phyloP scores from a whole-genome alignment of 2,888 invertebrate species.

The Drosophila pegasa region DNA sequence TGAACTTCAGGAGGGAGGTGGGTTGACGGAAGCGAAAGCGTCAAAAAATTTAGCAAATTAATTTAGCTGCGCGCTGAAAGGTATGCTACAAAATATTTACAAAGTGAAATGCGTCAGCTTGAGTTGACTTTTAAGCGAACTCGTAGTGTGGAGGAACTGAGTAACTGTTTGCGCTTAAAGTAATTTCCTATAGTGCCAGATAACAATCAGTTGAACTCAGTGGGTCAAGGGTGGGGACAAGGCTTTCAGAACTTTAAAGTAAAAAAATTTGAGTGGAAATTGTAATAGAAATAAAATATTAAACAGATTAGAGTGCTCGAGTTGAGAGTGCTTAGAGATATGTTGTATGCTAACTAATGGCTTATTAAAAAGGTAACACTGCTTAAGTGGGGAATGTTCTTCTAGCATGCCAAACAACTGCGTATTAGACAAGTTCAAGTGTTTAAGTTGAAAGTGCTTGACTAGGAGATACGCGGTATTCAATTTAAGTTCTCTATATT shows the following conservation, averaged over 20 bases:
- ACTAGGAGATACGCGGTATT: not conserved
- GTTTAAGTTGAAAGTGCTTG: too few relatives aligned
- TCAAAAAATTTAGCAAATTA: conserved; percentile 22
- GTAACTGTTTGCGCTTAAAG: not conserved
- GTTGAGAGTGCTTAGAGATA: too few relatives aligned
- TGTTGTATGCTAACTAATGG: too few relatives aligned
- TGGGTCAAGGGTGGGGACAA: not conserved
- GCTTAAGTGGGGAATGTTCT: too few relatives aligned
- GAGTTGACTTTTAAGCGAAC: not conserved
- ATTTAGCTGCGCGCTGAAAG: conserved; percentile 32
- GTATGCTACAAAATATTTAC: conserved; percentile 28
- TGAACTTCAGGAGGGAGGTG: not conserved
- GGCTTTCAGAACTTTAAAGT: not conserved
- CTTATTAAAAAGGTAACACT: not conserved
- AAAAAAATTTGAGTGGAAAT: not conserved
- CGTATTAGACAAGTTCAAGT: too few relatives aligned
- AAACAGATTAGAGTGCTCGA: not conserved
- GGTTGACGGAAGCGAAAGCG: not conserved
- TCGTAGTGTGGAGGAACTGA: not conserved
- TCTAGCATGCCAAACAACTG: too few relatives aligned
- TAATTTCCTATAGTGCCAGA: conserved; percentile 2
- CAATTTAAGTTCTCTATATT: not conserved
- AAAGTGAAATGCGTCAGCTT: not conserved
- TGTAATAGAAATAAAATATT: not conserved
- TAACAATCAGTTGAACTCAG: not conserved